Evolutionary conservation across 2,113 vertebrate species (phyloP), one percentile per base, ranked within the genome.

Genomic region (Progne subis): DNA sequence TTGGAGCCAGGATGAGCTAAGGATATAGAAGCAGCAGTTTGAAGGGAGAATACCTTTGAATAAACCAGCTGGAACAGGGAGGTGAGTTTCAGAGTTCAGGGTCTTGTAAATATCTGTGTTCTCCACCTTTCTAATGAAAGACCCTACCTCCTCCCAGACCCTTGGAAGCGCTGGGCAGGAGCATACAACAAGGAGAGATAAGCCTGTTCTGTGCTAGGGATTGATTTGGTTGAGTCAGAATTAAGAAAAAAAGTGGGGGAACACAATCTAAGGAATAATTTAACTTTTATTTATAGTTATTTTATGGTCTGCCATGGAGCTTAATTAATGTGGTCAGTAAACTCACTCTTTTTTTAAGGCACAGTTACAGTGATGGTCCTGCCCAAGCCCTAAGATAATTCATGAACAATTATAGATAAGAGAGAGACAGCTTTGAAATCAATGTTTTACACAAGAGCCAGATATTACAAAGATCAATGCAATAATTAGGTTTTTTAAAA

Each of bases 331-430:
- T 46, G 43, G 43, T 23, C 41, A 46, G 44, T 63, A 92, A 92
- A 70, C 18, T 72, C 26, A 46, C 18, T 52, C 32, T 71, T 71
- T 67, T 75, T 70, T 52, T 20, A 81, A 86, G 60, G 78, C 60
- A 17, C 60, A 76, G 60, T 59, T 63, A 78, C 34, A 81, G 44
- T 14, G 53, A 92, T 34, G 23, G 47, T 49, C 56, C 61, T 86
- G 76, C 61, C 41, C 46, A 70, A 68, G 31, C 43, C 59, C 64
- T 70, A 77, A 63, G 31, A 95, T 83, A 90, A 96, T 81, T 78
- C 60, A 88, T 18, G 41, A 87, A 78, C 69, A 23, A 63, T 64
- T 90, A 92, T 2, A 95, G 94, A 94, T 94, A 92, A 97, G 68
- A 88, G 32, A 39, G 59, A 94, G 76, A 78, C 64, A 86, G 80